Conservation (phyloP, 2,888 invertebrate species). For the Leucania comma region DNA sequence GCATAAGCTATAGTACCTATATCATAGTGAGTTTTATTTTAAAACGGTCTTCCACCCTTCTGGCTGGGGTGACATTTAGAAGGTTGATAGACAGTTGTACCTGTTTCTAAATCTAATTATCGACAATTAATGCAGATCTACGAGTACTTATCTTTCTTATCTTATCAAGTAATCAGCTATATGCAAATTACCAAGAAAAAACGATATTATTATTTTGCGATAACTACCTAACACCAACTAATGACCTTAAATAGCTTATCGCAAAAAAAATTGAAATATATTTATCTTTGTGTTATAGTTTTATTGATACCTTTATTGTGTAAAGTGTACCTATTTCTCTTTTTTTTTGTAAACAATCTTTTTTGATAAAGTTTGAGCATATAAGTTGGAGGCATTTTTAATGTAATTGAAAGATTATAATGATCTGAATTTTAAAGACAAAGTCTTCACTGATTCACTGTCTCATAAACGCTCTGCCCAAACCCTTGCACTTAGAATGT, state of each 20-base stretch:
- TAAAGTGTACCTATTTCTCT: background rate
- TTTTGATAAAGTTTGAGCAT: background rate
- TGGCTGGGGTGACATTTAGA: too few species aligned
- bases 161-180: constrained; percentile 24
- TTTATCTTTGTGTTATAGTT: background rate
- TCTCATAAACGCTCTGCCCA: too few species aligned
- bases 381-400: background rate
- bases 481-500: too few species aligned
- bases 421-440: too few species aligned
- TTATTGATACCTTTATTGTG: background rate
- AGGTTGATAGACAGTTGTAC: background rate
- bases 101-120: constrained; percentile 5
- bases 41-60: background rate
- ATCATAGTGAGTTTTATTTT: background rate
- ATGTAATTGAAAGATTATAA: too few species aligned
- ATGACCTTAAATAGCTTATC: constrained; percentile 19
- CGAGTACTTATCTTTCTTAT: constrained; percentile 22
- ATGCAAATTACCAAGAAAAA: constrained; percentile 32
- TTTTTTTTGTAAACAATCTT: background rate
- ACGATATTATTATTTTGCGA: constrained; percentile 6
- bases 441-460: too few species aligned
- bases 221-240: constrained; percentile 9
- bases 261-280: background rate
- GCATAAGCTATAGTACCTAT: too few species aligned
- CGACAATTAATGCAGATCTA: constrained; percentile 12